Conservation (phyloP, 2,888 invertebrate species). For the Drosophila ochracea region DNA sequence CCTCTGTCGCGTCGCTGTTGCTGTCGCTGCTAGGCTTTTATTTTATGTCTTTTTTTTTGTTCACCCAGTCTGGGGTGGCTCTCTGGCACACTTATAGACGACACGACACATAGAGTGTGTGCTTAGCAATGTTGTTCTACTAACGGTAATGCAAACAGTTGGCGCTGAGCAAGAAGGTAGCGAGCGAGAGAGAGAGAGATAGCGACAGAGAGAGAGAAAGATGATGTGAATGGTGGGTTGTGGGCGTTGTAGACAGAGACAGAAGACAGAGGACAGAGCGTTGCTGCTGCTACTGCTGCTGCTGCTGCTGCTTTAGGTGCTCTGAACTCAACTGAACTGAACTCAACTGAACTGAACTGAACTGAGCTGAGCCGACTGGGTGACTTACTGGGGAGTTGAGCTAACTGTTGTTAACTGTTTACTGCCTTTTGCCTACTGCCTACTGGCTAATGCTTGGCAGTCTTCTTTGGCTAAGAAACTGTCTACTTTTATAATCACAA, state of each 20-base stretch:
- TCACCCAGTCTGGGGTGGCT: constrained; percentile 56
- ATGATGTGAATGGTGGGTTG: constrained; percentile 12
- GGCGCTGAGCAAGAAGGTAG: constrained; percentile 37
- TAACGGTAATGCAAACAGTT: constrained; percentile 81
- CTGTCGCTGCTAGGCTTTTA: constrained; percentile 61
- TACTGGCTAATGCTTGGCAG: constrained; percentile 14
- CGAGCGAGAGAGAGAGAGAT: constrained; percentile 5
- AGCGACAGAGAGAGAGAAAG: background rate
- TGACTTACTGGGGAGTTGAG: constrained; percentile 52
- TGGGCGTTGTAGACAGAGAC: constrained; percentile 38
- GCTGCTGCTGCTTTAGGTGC: constrained; percentile 53
- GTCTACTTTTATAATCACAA: constrained; percentile 48
- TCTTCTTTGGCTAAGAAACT: constrained; percentile 47
- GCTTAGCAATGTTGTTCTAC: constrained; percentile 79
- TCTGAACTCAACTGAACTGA: constrained; percentile 68
- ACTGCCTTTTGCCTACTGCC: constrained; percentile 16
- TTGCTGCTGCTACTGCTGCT: too few species aligned
- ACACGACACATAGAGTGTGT: constrained; percentile 72
- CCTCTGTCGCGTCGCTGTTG: constrained; percentile 34
- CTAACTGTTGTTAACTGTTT: constrained; percentile 20
- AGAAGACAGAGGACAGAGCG: constrained; percentile 14
- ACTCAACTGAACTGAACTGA: constrained; percentile 55
- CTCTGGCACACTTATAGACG: constrained; percentile 76
- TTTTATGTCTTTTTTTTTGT: constrained; percentile 27
- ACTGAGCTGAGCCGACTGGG: constrained; percentile 49